Conservation (phyloP, 2,888 invertebrate genomes). For the Papilio protenor region DNA sequence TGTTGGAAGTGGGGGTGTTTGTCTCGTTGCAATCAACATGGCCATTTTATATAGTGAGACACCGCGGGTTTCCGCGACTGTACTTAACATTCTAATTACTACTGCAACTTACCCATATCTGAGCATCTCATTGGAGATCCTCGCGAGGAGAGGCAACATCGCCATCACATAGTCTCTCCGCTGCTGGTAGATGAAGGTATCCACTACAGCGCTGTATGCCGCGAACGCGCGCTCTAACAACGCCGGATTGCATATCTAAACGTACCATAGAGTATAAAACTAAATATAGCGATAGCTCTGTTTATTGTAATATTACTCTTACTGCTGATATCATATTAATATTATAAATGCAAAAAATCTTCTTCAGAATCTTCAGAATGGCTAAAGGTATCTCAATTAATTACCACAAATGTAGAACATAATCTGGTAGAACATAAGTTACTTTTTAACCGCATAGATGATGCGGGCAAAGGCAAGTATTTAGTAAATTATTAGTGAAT, state of each 20-base stretch:
- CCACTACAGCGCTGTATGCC: conserved; percentile 68
- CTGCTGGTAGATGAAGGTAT: conserved; percentile 67
- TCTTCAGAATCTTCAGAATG: too few relatives aligned
- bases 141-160: conserved; percentile 69
- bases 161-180: conserved; percentile 64
- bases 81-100: not conserved
- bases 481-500: too few relatives aligned
- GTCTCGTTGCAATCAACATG: too few relatives aligned
- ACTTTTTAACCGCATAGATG: too few relatives aligned
- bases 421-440: too few relatives aligned
- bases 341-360: too few relatives aligned
- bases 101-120: conserved; percentile 60
- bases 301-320: too few relatives aligned
- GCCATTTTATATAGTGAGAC: too few relatives aligned
- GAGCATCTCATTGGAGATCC: conserved; percentile 67
- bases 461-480: too few relatives aligned
- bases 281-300: not conserved
- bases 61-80: too few relatives aligned
- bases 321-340: too few relatives aligned
- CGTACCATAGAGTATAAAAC: not conserved
- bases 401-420: not conserved
- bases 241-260: conserved; percentile 64
- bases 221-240: conserved; percentile 63
- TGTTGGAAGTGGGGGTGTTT: too few relatives aligned
- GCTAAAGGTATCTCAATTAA: not conserved